Conservation (phyloP, 2,113 vertebrate species). For the Brachyhypopomus occidentalis region DNA sequence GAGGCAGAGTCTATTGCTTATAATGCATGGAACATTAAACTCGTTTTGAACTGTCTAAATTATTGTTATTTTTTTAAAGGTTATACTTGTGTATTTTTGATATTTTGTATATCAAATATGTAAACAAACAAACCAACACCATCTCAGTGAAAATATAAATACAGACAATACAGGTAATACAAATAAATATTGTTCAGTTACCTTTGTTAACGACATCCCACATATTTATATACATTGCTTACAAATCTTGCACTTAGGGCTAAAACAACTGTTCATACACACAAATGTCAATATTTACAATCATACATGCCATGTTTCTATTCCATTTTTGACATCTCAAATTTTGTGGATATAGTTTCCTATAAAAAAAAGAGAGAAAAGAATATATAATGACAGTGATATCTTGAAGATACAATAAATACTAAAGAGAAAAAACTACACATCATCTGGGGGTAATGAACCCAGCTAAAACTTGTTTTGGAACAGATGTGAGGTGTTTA, state of each 20-base stretch:
- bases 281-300: constrained; percentile 53
- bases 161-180: constrained; percentile 59
- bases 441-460: not conserved
- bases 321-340: constrained; percentile 86
- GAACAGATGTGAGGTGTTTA: not conserved
- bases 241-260: constrained; percentile 62
- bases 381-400: not conserved
- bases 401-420: not conserved
- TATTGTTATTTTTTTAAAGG: constrained; percentile 13
- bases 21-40: constrained; percentile 27
- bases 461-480: not conserved
- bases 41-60: not conserved
- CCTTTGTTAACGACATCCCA: constrained; percentile 38
- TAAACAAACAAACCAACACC: constrained; percentile 53
- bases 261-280: constrained; percentile 42
- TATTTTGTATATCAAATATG: constrained; percentile 44
- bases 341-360: constrained; percentile 78
- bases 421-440: not conserved
- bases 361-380: constrained; percentile 63
- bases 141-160: constrained; percentile 61
- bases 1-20: constrained; percentile 21
- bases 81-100: constrained; percentile 46
- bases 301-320: constrained; percentile 55
- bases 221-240: constrained; percentile 62
- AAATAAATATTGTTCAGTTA: constrained; percentile 44